Percentiles rank a stretch among this genome's conserved stretches.
Evolutionary conservation across 2,113 vertebrate genomes (phyloP).

Genomic region (Hippopotamus amphibius): DNA sequence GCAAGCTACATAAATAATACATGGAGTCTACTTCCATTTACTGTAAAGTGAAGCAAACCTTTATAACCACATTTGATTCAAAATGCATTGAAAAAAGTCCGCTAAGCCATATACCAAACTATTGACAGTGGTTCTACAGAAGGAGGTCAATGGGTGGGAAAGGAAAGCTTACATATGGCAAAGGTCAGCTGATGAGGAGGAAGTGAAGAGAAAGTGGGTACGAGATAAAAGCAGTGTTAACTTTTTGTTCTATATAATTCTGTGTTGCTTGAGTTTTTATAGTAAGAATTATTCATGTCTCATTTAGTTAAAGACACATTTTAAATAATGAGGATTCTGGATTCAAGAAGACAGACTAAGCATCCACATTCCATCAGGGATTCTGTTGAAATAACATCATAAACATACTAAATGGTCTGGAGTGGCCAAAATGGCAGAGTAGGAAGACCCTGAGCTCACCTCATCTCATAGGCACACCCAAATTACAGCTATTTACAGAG

Average conservation of each 20-base stretch:
- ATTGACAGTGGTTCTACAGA: neutral
- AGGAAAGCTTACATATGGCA: neutral
- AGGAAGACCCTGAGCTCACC: neutral
- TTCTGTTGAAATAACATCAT: neutral
- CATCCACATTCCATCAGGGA: neutral
- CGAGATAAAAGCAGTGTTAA: neutral
- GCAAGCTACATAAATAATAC: constrained; percentile 28
- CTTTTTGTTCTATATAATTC: neutral
- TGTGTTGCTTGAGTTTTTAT: neutral
- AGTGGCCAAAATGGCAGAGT: neutral
- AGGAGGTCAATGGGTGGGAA: neutral
- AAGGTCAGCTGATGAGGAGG: neutral
- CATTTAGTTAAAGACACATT: neutral
- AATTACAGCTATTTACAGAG: neutral
- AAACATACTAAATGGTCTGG: neutral
- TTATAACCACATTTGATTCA: constrained; percentile 49
- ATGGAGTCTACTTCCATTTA: neutral
- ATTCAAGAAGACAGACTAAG: neutral
- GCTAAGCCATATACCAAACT: neutral
- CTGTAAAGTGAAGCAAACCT: constrained; percentile 22
- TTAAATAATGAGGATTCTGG: neutral
- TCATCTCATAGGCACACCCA: neutral
- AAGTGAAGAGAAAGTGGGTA: neutral
- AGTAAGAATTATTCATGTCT: neutral
- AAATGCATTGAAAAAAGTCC: neutral